Base-by-base conservation (phyloP, 2,888 invertebrate species). In the Eupithecia abbreviata region DNA sequence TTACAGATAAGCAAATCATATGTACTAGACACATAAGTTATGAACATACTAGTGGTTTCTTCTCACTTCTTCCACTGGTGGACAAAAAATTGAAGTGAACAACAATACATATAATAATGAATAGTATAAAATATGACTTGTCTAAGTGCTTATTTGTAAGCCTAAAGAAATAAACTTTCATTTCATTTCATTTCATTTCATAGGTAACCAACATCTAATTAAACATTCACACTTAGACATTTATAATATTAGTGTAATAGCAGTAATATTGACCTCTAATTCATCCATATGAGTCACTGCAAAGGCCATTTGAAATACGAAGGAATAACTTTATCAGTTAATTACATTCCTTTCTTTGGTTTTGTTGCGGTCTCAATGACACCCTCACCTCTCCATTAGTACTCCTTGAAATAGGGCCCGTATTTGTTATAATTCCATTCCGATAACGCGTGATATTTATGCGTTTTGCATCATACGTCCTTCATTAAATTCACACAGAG, bases 381-480 rank as follows among this genome's bases (percentile, higher is more conserved):
- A 92, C 92, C 91, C 91, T 91, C 87, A 87, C 88, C 88, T 90
- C 90, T 90, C 90, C 92, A 93, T 93, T 92, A 92, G 90, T 87
- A 87, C 87, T 86, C 86, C 86, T 85, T 86, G 89, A 87, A 89
- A 90, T 89, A 91, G 91, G 91, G 91, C 45, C n/a, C n/a, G 41
- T 68, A 68, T 68, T 68, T n/a, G 43, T 18, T 42, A 43, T 15
- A 15, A 66, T n/a, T 66, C 42, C 15, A 66, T 18, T 58, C 3
- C 55, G 18, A 18, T 30, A 62, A 62, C 62, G 30, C 30, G 62
- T 62, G 12, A 62, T 30, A 30, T 62, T 62, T 10, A 10, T 12
- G 30, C 9, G 30, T 12, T 10, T 62, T 10, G 62, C 62, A 62
- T 30, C 18, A 18, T 18, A 15, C 4, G 49, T 49, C 49, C 49